Conservation (phyloP, 2,113 vertebrate genomes). For the Sphyrna mokarran region DNA sequence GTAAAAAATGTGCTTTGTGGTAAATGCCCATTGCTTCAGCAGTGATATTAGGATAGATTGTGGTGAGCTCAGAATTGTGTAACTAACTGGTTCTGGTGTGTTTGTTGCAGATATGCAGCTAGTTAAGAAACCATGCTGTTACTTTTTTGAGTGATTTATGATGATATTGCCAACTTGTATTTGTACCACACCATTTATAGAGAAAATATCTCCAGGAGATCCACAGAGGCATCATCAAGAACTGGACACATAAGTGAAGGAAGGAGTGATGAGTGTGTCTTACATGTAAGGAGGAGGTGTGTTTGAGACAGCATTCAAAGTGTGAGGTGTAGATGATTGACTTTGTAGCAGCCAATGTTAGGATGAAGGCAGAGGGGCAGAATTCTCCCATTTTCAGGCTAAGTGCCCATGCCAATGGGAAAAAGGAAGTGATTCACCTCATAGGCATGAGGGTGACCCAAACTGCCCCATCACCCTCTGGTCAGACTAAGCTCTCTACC, state of each 20-base stretch:
- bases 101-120: background rate
- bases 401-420: no score
- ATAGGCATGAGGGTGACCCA: no score
- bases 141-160: background rate
- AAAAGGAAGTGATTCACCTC: no score
- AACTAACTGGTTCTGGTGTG: background rate
- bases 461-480: no score
- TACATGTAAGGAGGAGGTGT: background rate
- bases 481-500: no score
- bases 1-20: background rate
- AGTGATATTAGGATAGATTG: background rate
- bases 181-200: background rate
- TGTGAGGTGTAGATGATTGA: background rate
- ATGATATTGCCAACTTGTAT: background rate
- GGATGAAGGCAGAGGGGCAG: background rate
- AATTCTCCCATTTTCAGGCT: no score
- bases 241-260: background rate
- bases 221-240: background rate
- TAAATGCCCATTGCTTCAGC: background rate
- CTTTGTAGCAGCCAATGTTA: background rate
- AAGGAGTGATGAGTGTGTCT: background rate
- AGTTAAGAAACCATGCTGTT: background rate
- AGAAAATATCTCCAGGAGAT: background rate
- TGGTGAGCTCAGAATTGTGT: background rate
- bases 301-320: background rate